phyloP scores from a whole-genome alignment of 2,888 invertebrate species.

The Fragum whitleyi region DNA sequence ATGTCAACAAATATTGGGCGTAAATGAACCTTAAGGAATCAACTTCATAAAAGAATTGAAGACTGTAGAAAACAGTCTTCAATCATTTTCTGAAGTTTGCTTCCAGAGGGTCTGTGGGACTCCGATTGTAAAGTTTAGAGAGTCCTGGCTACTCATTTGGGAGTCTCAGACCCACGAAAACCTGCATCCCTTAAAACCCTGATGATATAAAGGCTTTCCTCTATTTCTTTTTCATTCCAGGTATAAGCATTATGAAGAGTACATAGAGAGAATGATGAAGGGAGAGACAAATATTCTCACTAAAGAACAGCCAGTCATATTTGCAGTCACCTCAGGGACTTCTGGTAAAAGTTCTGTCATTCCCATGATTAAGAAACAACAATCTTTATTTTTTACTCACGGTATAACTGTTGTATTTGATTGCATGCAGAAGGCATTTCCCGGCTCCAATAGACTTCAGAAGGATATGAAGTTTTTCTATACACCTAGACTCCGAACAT shows the following conservation, averaged over 20 bases:
- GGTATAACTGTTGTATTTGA: conserved; percentile 76
- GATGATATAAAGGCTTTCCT: no score
- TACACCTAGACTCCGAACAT: conserved; percentile 74
- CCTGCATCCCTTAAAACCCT: no score
- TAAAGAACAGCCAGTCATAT: conserved; percentile 73
- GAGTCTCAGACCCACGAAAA: no score
- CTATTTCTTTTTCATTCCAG: conserved; percentile 31
- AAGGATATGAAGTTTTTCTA: conserved; percentile 81
- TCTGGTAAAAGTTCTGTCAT: conserved; percentile 80
- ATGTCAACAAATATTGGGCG: no score
- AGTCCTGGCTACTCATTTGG: no score
- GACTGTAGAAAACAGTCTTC: no score
- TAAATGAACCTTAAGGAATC: no score
- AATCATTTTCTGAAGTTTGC: no score
- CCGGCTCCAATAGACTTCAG: conserved; percentile 68
- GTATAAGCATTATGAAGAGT: conserved; percentile 78
- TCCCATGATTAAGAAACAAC: conserved; percentile 77
- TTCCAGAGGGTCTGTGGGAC: no score
- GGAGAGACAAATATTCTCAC: conserved; percentile 80
- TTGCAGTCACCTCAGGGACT: conserved; percentile 83
- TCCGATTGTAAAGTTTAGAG: no score
- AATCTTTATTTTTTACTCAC: conserved; percentile 73
- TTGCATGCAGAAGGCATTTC: conserved; percentile 72
- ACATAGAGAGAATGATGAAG: conserved; percentile 78
- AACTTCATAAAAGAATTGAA: no score